phyloP scores from a whole-genome alignment of 2,888 invertebrate genomes.

The Drosophila prostipennis region DNA sequence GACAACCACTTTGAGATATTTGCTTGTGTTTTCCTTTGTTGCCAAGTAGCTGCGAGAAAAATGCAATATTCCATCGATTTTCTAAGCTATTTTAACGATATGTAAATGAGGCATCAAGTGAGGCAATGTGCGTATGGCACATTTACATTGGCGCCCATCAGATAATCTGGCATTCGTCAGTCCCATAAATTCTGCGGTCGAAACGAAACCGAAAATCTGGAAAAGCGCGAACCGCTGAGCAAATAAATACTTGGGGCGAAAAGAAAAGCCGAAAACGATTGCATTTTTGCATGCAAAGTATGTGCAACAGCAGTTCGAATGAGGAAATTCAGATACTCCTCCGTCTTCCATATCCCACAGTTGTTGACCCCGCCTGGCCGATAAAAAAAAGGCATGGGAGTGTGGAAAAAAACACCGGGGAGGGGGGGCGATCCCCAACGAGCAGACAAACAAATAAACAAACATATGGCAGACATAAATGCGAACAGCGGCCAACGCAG shows the following conservation, averaged over 20 bases:
- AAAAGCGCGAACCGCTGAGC: slow-evolving; percentile 30
- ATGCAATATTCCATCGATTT: slow-evolving; percentile 45
- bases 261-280: slow-evolving; percentile 16
- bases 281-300: slow-evolving; percentile 23
- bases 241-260: slow-evolving; percentile 62
- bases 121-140: slow-evolving; percentile 49
- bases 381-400: slow-evolving; percentile 28
- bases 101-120: slow-evolving; percentile 56
- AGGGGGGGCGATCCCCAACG: slow-evolving; percentile 15
- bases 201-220: slow-evolving; percentile 26
- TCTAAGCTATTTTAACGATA: slow-evolving; percentile 55
- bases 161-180: slow-evolving; percentile 77
- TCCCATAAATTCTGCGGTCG: slow-evolving; percentile 58
- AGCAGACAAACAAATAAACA: slow-evolving; percentile 47
- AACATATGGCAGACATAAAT: slow-evolving; percentile 77
- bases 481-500: slow-evolving; percentile 17
- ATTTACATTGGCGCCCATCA: slow-evolving; percentile 67
- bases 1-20: slow-evolving; percentile 26
- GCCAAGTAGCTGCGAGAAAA: slow-evolving; percentile 39
- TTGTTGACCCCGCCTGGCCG: slow-evolving; percentile 60
- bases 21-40: slow-evolving; percentile 28
- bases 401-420: slow-evolving; percentile 7
- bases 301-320: slow-evolving; percentile 49
- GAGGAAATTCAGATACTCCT: slow-evolving; percentile 41
- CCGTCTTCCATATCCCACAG: slow-evolving; percentile 46